Evolutionary conservation across 1,140 invertebrate genomes (phyloP).

Genomic region (Gerris buenoi): DNA sequence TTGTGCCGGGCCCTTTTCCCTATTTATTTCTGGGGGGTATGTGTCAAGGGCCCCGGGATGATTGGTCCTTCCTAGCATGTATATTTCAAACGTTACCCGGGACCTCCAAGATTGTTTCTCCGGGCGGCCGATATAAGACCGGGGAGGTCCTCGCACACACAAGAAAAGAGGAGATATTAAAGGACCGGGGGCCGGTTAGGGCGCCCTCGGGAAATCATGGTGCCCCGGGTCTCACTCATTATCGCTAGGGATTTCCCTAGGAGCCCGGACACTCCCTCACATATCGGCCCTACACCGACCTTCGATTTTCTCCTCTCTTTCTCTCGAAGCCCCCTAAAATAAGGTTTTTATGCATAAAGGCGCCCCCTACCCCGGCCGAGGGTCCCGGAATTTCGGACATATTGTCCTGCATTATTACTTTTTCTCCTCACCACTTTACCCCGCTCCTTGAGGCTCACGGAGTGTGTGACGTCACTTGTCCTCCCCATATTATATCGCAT

Average conservation of each 20-base stretch:
- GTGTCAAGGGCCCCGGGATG: not conserved
- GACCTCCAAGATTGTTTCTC: not conserved
- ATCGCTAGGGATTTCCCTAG: slow-evolving; percentile 5
- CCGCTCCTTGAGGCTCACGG: no score
- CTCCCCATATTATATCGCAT: not conserved
- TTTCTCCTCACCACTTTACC: no score
- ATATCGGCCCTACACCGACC: no score
- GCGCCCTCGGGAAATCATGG: slow-evolving; percentile 2
- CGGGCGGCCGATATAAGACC: not conserved
- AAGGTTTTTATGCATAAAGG: slow-evolving; percentile 6
- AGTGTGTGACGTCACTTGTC: not conserved
- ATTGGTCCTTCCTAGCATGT: slow-evolving; percentile 1
- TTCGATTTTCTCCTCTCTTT: not conserved
- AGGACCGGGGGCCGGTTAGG: not conserved
- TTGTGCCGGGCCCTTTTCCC: not conserved
- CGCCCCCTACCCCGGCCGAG: not conserved
- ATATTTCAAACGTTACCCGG: not conserved
- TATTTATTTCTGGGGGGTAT: not conserved
- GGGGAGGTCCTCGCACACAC: not conserved
- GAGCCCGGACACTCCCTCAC: not conserved
- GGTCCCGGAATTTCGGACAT: slow-evolving; percentile 3
- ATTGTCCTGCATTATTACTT: slow-evolving; percentile 6
- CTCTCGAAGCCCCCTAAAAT: slow-evolving; percentile 1
- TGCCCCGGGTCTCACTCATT: not conserved
- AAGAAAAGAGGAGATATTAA: not conserved